These are phyloP conservation scores for Drosophila meridiana DNA, from an alignment of 2,888 invertebrate species.

Conservation along the genomic window DNA sequence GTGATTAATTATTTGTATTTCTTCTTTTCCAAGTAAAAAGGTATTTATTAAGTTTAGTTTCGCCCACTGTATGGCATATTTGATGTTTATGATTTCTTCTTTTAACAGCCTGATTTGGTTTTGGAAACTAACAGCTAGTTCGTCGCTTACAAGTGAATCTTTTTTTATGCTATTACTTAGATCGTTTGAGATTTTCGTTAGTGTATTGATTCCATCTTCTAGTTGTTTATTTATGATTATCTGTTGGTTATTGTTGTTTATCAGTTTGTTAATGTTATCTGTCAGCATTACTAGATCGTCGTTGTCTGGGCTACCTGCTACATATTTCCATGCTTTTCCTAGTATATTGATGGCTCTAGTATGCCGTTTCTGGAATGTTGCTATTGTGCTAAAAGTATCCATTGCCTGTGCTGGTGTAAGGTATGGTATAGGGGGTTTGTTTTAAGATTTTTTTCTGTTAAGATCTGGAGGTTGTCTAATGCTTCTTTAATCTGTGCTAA, in stretches of 20 bases:
- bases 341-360: background rate
- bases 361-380: background rate
- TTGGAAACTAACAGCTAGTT: background rate
- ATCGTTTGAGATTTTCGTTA: background rate
- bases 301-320: background rate
- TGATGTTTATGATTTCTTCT: background rate
- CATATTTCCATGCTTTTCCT: background rate
- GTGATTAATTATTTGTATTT: background rate
- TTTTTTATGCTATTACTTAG: background rate
- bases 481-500: no score
- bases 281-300: background rate
- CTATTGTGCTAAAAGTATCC: no score
- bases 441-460: background rate
- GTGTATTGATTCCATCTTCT: background rate
- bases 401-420: background rate
- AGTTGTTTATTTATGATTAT: background rate
- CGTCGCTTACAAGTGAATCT: background rate
- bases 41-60: background rate
- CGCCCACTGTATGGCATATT: constrained; percentile 8
- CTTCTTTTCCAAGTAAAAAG: background rate
- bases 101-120: background rate
- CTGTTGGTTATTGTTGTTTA: background rate
- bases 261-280: background rate
- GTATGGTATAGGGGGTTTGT: background rate
- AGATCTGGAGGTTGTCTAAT: no score